phyloP scores from a whole-genome alignment of 2,113 vertebrate genomes.

The Tachysurus fulvidraco region DNA sequence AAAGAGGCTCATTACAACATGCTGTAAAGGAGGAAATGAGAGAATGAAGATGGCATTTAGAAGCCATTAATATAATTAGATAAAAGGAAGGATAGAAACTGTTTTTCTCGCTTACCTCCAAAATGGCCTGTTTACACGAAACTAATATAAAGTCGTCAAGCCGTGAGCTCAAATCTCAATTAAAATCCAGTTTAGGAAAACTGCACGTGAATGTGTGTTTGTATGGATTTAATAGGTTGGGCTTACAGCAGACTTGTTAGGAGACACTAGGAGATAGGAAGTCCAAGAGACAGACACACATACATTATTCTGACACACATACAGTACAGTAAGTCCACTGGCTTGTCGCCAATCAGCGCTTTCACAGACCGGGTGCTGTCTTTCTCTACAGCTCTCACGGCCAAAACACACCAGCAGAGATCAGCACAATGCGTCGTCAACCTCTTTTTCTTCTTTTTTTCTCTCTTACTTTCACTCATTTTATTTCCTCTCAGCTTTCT shows the following conservation, averaged over 20 bases:
- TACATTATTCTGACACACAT: constrained; percentile 15
- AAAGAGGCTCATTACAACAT: constrained; percentile 23
- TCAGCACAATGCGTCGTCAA: constrained; percentile 2
- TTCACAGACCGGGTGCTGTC: constrained; percentile 10
- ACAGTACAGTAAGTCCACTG: constrained; percentile 11
- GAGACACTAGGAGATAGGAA: not conserved
- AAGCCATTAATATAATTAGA: constrained; percentile 17
- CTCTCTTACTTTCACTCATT: not conserved
- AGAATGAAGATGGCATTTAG: not conserved
- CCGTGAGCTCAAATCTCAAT: not conserved
- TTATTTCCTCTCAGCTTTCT: not conserved
- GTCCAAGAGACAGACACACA: not conserved
- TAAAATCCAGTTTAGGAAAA: not conserved
- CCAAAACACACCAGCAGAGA: constrained; percentile 3
- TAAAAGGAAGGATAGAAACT: not conserved
- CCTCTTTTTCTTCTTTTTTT: not conserved
- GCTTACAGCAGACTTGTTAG: not conserved
- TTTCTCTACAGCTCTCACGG: constrained; percentile 4
- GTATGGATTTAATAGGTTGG: not conserved
- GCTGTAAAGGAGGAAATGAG: not conserved
- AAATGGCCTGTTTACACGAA: not conserved
- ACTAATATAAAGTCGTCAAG: constrained; percentile 6
- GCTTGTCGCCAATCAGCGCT: constrained; percentile 21
- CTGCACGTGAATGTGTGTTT: not conserved
- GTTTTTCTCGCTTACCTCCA: not conserved